Conservation (phyloP, 2,888 invertebrate species). For the Nymphalis c-album region DNA sequence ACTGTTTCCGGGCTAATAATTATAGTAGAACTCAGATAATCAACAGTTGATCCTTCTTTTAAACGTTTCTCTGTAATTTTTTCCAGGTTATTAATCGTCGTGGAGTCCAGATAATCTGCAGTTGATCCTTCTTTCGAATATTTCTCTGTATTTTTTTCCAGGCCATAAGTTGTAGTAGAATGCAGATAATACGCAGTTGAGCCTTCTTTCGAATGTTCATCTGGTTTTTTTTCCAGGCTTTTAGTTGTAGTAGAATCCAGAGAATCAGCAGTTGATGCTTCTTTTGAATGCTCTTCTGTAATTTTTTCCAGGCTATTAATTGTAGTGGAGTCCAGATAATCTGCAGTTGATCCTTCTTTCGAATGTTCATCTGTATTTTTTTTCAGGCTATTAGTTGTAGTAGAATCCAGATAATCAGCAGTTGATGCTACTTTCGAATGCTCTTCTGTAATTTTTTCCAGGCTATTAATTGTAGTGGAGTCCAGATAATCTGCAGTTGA, state of each 20-base stretch:
- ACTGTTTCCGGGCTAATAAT: neutral
- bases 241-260: neutral
- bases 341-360: neutral
- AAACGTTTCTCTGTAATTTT: neutral
- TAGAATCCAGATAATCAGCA: neutral
- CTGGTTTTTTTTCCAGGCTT: neutral
- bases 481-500: too few species aligned
- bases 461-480: too few species aligned
- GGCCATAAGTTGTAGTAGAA: neutral
- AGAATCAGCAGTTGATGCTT: neutral
- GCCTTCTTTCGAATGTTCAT: neutral
- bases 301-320: neutral
- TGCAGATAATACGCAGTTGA: neutral
- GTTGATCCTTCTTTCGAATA: neutral
- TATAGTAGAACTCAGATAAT: neutral
- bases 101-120: neutral
- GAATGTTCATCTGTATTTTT: conserved; percentile 1
- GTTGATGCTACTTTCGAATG: neutral
- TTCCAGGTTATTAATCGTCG: neutral
- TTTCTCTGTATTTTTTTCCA: conserved; percentile 2
- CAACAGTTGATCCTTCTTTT: neutral
- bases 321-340: neutral
- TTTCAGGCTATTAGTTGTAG: neutral
- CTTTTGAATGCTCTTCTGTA: neutral
- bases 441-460: neutral